phyloP scores from a whole-genome alignment of 2,113 vertebrate species.

The Euleptes europaea region DNA sequence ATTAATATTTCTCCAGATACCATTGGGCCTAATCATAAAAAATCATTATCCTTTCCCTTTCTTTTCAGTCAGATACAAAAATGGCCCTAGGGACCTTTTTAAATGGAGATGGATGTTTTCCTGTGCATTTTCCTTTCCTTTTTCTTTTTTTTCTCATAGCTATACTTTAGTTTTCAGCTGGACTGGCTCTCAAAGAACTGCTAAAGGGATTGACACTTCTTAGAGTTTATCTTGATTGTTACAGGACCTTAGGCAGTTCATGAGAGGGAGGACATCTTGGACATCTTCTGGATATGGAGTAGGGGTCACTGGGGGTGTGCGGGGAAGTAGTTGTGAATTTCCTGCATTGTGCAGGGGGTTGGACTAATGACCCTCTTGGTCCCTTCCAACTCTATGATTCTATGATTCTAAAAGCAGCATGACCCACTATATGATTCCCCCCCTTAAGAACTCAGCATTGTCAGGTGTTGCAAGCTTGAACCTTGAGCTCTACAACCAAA shows the following conservation, averaged over 20 bases:
- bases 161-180: too few species aligned
- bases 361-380: too few species aligned
- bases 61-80: not conserved
- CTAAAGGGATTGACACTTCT: not conserved
- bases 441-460: not conserved
- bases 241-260: too few species aligned
- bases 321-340: too few species aligned
- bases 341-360: too few species aligned
- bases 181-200: not conserved
- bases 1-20: not conserved
- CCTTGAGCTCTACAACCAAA: not conserved
- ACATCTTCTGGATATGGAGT: too few species aligned
- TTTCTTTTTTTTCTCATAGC: too few species aligned
- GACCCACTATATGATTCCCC: too few species aligned
- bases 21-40: constrained; percentile 9
- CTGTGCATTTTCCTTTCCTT: not conserved
- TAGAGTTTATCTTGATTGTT: not conserved
- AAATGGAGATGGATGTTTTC: not conserved
- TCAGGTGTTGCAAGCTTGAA: not conserved
- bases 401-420: not conserved
- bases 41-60: constrained; percentile 14
- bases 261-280: too few species aligned
- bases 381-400: too few species aligned
- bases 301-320: too few species aligned
- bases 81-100: not conserved